Conservation (phyloP, 2,888 invertebrate genomes). For the Drosophila paracracens region DNA sequence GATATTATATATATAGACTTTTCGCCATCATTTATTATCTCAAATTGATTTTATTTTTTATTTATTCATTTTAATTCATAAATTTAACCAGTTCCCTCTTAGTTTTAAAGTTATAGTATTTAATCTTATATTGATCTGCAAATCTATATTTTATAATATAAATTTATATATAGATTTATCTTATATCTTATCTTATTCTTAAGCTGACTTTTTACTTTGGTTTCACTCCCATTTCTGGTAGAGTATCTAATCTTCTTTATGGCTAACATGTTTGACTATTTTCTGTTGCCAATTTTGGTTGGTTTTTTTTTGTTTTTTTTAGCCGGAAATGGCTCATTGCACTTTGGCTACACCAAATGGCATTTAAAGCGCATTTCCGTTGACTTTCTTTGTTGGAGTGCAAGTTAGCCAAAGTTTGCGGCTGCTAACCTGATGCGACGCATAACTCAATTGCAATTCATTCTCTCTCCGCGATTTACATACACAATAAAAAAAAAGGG, state of each 20-base stretch:
- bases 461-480: constrained; percentile 27
- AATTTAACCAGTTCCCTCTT: background rate
- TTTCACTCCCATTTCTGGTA: background rate
- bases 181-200: background rate
- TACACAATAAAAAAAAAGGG: constrained; percentile 20
- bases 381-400: constrained; percentile 16
- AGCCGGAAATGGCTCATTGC: constrained; percentile 79
- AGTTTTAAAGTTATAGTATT: too few species aligned
- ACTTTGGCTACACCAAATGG: constrained; percentile 80
- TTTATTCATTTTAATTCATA: background rate
- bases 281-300: constrained; percentile 4
- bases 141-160: too few species aligned
- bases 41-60: background rate
- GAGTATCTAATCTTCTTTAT: background rate
- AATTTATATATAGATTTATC: background rate
- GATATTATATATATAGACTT: too few species aligned
- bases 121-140: too few species aligned
- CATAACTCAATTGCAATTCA: constrained; percentile 64
- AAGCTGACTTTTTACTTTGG: background rate
- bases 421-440: constrained; percentile 43
- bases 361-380: constrained; percentile 81
- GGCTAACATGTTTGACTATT: background rate
- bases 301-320: constrained; percentile 3
- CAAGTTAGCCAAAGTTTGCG: constrained; percentile 51
- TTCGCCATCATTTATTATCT: fast-evolving